Conservation (phyloP, 2,113 vertebrate species). For the Bubo scandiacus region DNA sequence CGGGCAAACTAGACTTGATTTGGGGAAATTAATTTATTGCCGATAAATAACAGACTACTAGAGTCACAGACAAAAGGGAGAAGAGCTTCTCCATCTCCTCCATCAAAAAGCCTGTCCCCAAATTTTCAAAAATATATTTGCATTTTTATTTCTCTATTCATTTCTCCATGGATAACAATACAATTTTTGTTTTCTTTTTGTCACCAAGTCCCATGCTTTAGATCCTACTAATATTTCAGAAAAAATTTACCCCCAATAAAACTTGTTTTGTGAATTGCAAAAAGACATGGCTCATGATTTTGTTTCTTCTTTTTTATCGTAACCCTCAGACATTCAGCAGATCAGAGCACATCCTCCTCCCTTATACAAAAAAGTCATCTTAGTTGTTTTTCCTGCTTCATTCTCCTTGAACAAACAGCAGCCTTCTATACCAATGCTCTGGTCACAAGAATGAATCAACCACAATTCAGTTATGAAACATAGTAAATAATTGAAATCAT, state of each 20-base stretch:
- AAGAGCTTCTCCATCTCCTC: neutral
- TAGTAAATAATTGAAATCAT: neutral
- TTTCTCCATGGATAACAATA: neutral
- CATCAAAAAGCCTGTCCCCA: neutral
- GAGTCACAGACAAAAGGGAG: neutral
- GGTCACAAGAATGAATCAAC: neutral
- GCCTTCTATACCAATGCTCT: neutral
- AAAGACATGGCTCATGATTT: neutral
- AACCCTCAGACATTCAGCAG: neutral
- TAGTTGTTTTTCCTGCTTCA: neutral
- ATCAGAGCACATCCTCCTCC: neutral
- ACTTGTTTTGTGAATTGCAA: neutral
- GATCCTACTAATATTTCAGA: neutral
- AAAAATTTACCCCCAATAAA: neutral
- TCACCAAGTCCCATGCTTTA: neutral
- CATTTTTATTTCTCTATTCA: neutral
- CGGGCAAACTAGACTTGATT: neutral
- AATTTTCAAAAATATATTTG: neutral
- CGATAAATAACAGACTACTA: neutral
- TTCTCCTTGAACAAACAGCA: neutral
- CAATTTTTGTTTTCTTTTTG: neutral
- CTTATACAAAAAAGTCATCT: neutral
- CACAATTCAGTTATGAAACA: neutral
- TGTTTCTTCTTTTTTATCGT: rapidly evolving
- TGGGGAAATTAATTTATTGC: neutral